Conservation (phyloP, 2,888 invertebrate species). For the Lycocerus yunnanus region DNA sequence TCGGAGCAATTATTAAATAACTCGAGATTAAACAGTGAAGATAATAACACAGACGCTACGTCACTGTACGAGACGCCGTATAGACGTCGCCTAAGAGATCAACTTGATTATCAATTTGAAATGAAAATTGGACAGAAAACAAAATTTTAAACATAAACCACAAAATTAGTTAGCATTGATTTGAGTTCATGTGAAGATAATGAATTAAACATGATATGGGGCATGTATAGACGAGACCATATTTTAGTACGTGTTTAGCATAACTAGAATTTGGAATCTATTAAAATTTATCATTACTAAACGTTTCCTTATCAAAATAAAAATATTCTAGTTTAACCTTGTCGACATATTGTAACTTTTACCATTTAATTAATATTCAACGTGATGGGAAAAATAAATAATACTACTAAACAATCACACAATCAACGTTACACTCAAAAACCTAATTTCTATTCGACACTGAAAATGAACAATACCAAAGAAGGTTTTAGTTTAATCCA, state of each 20-base stretch:
- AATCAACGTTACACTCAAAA: neutral
- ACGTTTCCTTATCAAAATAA: neutral
- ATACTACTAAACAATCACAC: neutral
- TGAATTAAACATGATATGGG: neutral
- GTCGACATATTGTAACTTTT: too few relatives aligned
- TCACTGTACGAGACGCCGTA: slow-evolving; percentile 9
- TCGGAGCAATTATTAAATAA: slow-evolving; percentile 12
- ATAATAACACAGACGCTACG: slow-evolving; percentile 12
- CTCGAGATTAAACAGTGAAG: slow-evolving; percentile 6
- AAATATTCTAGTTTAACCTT: neutral
- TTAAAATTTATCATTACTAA: neutral
- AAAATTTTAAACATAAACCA: neutral
- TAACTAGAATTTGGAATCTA: neutral
- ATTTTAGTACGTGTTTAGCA: neutral
- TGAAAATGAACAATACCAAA: neutral
- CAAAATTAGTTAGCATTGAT: neutral
- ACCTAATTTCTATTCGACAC: neutral
- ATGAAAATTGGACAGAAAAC: neutral
- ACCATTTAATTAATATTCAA: too few relatives aligned
- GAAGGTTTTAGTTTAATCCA: neutral
- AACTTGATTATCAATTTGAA: slow-evolving; percentile 17
- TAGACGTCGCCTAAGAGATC: slow-evolving; percentile 6
- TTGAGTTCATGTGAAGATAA: neutral
- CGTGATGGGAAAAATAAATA: neutral
- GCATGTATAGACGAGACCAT: neutral